These are phyloP conservation scores for Pseudococcus jackbeardsleyi DNA, from an alignment of 2,888 invertebrate genomes.

Conservation along the genomic window DNA sequence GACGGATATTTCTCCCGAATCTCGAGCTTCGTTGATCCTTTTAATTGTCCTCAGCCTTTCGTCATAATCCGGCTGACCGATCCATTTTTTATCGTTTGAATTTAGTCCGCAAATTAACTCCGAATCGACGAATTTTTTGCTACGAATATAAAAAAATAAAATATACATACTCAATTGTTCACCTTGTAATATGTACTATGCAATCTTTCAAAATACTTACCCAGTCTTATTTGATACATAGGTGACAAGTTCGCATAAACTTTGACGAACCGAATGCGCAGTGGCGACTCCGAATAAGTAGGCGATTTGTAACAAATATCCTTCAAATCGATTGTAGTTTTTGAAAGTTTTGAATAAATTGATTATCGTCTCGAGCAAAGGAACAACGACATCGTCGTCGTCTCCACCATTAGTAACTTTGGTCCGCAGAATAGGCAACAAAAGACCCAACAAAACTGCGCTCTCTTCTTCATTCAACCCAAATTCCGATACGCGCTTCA, in stretches of 20 bases:
- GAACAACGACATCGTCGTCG: constrained; percentile 77
- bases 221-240: constrained; percentile 39
- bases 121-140: constrained; percentile 43
- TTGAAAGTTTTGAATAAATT: constrained; percentile 73
- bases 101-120: constrained; percentile 74
- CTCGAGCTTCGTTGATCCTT: constrained; percentile 74
- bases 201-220: constrained; percentile 13
- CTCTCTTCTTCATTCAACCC: constrained; percentile 75
- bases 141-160: background rate
- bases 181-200: background rate
- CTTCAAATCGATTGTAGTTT: constrained; percentile 35
- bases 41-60: constrained; percentile 84
- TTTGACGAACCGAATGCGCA: constrained; percentile 69
- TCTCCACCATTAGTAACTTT: constrained; percentile 73
- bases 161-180: background rate
- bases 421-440: constrained; percentile 80
- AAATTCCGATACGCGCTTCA: constrained; percentile 83
- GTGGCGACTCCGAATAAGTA: constrained; percentile 80
- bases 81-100: constrained; percentile 86
- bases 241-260: constrained; percentile 61
- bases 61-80: constrained; percentile 95
- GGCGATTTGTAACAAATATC: constrained; percentile 79
- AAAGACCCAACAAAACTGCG: constrained; percentile 78
- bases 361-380: constrained; percentile 80
- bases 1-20: constrained; percentile 73